phyloP scores from a whole-genome alignment of 2,113 vertebrate genomes.

The Sphyrna mokarran region DNA sequence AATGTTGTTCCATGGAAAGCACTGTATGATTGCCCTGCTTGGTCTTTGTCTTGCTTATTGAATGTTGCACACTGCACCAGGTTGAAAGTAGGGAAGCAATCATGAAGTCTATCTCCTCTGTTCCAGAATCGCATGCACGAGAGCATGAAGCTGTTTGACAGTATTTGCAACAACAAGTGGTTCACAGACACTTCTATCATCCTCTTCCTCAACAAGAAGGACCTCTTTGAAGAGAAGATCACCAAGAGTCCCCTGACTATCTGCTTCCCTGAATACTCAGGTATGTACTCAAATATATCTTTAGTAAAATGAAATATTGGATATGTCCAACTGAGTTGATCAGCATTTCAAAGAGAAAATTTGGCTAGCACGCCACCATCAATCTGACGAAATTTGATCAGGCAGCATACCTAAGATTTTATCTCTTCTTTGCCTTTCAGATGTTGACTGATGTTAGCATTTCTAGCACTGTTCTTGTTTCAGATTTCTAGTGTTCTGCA shows the following conservation, averaged over 20 bases:
- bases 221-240: constrained; percentile 97
- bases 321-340: background rate
- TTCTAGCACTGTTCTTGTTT: background rate
- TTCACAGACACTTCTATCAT: constrained; percentile 99
- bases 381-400: background rate
- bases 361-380: background rate
- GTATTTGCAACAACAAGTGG: constrained; percentile 99
- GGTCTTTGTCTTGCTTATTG: background rate
- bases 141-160: constrained; percentile 99
- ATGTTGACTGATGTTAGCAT: background rate
- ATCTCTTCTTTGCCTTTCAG: background rate
- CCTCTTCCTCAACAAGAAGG: constrained; percentile 99
- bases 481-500: background rate
- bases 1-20: background rate
- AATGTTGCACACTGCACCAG: background rate
- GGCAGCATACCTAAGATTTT: background rate
- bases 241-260: constrained; percentile 83
- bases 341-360: background rate
- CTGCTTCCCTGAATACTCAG: constrained; percentile 93
- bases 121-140: constrained; percentile 95
- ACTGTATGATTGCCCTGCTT: background rate
- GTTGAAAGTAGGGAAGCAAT: background rate
- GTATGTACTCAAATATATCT: constrained; percentile 51
- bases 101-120: background rate
- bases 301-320: background rate